Base-by-base conservation (phyloP, 2,888 invertebrate genomes). In the Leptopilina syphax region DNA sequence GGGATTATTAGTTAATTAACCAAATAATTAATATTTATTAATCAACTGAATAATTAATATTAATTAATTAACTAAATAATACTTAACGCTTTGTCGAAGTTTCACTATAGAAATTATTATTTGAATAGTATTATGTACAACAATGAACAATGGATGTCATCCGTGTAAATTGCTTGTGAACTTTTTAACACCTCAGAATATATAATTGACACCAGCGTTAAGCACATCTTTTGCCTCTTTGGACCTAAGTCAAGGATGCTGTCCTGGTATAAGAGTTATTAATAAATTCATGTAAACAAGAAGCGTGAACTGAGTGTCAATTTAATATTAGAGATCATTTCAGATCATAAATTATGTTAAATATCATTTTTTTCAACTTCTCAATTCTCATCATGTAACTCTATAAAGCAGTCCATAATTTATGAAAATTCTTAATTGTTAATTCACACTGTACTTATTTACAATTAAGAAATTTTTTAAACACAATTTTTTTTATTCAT, bases 221-320 rank as follows among this genome's bases (percentile, higher is more conserved):
- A 60, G 68, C 70, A n/a, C 63, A 77, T 79, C 73, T n/a, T n/a
- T n/a, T 67, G 76, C 77, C 57, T 81, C 82, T 83, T 85, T 83
- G 84, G 77, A 85, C 84, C 81, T 77, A 76, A 80, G 82, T 84
- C 85, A 85, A 86, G 85, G 85, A 83, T 81, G 77, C 65, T 77
- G 68, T 57, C 60, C 54, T 70, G 78, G 65, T 78, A 54, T 80
- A 80, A 80, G 44, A 77, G 76, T 81, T 82, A 85, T 83, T 82
- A 86, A 84, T 81, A 68, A 80, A 65, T 50, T 65, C 79, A 67
- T 77, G 79, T 70, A 83, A 85, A 83, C 68, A 77, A 78, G 76
- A 78, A 65, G 50, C 12, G 66, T 70, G 54, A 70, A 18, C 50
- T 70, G 13, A 54, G 13, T 70, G 70, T 54, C 10, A 70, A 70